Percentiles rank a stretch among this genome's conserved stretches.
These are phyloP conservation scores for Diuraphis noxia DNA, from an alignment of 1,140 invertebrate genomes.

Conservation along the genomic window DNA sequence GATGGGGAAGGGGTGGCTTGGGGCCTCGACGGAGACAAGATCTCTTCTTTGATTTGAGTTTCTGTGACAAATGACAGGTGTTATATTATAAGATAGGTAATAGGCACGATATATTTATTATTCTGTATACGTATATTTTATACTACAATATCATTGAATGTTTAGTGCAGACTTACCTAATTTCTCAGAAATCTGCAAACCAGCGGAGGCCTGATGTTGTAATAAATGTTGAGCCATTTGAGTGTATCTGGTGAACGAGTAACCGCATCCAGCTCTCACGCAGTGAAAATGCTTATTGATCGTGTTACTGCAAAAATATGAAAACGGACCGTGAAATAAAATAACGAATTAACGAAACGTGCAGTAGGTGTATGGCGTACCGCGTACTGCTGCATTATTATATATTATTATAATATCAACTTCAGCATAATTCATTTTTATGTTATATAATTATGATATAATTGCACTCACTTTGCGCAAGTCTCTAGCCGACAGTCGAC, in stretches of 20 bases:
- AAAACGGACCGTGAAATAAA: neutral
- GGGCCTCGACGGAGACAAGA: slow-evolving; percentile 21
- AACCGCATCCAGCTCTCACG: slow-evolving; percentile 72
- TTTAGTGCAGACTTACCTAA: neutral
- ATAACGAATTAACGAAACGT: no score
- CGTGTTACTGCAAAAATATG: slow-evolving; percentile 65
- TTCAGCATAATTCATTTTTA: neutral
- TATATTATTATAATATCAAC: neutral
- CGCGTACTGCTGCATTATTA: no score
- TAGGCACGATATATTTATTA: neutral
- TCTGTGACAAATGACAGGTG: neutral
- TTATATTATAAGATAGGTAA: neutral
- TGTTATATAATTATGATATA: neutral
- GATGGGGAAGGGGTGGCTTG: slow-evolving; percentile 40
- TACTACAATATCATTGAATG: neutral
- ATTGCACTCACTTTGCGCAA: slow-evolving; percentile 64
- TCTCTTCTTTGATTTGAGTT: slow-evolving; percentile 47
- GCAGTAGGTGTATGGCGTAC: no score
- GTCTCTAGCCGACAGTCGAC: slow-evolving; percentile 73
- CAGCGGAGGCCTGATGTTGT: slow-evolving; percentile 61
- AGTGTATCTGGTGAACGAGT: slow-evolving; percentile 74
- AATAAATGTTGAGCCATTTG: slow-evolving; percentile 76
- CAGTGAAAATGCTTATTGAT: slow-evolving; percentile 79
- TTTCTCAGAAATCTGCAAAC: slow-evolving; percentile 34
- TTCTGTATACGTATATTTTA: neutral